Base-by-base conservation (phyloP, 2,113 vertebrate genomes). In the Paralichthys olivaceus region DNA sequence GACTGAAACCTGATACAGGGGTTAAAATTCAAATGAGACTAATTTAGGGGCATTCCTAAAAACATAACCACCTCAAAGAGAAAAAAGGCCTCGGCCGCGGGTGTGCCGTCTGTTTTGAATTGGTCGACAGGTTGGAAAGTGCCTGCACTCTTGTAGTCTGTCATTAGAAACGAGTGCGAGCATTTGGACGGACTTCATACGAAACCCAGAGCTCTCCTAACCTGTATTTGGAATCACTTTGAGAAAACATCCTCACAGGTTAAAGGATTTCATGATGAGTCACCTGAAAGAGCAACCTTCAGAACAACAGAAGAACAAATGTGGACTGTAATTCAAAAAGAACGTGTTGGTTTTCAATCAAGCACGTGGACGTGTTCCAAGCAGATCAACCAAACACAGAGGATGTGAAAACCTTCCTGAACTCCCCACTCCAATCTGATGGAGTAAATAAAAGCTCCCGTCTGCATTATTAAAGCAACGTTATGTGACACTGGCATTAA, bases 111-210 rank as follows among this genome's bases (percentile, higher is more conserved):
- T 83, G 78, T 77, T 87, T 67, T 69, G 40, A 74, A 85, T 66
- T 34, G 29, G 49, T 47, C 84, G 43, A 58, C 66, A 63, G 62
- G 83, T 69, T 70, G 81, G 77, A 86, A 83, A 80, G 72, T 88
- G 76, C 45, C 76, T 84, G 51, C 54, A 43, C 55, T 32, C 22
- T 55, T 7, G 66, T 2, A 34, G 61, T 47, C 59, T 80, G 62
- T 90, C 85, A 90, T 87, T 91, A 93, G 22, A 57, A 55, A 81
- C 47, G 51, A 87, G 83, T 23, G 57, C 65, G 34, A 14, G 22
- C 57, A 80, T 86, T 80, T 86, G 81, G 76, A 81, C 58, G 17
- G 67, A 77, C 87, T 87, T 91, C 90, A 91, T 61, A 82, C 53
- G 84, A 69, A 84, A 75, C 14, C 25, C 84, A 45, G 7, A 58